phyloP scores from a whole-genome alignment of 2,113 vertebrate species.

The Gambusia affinis region DNA sequence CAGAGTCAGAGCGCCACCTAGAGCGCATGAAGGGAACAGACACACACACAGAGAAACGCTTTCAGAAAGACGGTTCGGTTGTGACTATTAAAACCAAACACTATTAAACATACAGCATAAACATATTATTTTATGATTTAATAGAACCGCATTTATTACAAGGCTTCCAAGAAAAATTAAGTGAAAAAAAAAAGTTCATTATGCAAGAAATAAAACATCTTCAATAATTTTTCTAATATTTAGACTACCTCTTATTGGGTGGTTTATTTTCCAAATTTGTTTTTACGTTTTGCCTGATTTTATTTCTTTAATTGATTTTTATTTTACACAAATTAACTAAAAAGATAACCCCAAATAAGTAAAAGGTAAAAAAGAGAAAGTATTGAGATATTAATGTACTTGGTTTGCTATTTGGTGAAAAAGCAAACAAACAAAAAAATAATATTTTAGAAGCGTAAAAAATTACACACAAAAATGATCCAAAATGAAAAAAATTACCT shows the following conservation, averaged over 20 bases:
- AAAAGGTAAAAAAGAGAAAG: no score
- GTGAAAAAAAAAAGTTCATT: no score
- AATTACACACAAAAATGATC: no score
- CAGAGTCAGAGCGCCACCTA: slow-evolving; percentile 75
- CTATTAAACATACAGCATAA: background rate
- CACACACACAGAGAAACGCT: background rate
- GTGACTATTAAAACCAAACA: background rate
- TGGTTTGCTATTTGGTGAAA: background rate
- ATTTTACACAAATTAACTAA: background rate
- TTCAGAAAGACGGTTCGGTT: background rate
- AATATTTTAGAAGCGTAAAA: no score
- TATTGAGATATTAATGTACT: background rate
- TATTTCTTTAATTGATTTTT: background rate
- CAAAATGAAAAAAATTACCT: no score
- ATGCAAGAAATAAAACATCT: background rate
- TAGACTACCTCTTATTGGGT: background rate
- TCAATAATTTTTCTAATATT: background rate
- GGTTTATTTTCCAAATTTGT: background rate
- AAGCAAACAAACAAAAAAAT: background rate
- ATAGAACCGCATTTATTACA: background rate
- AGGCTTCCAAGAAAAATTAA: background rate
- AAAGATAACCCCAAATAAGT: no score
- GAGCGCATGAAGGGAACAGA: slow-evolving; percentile 31
- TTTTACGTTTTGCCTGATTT: background rate
- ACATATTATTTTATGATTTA: background rate